Evolutionary conservation across 2,888 invertebrate genomes (phyloP).

Genomic region (Zaprionus obscuricornis): DNA sequence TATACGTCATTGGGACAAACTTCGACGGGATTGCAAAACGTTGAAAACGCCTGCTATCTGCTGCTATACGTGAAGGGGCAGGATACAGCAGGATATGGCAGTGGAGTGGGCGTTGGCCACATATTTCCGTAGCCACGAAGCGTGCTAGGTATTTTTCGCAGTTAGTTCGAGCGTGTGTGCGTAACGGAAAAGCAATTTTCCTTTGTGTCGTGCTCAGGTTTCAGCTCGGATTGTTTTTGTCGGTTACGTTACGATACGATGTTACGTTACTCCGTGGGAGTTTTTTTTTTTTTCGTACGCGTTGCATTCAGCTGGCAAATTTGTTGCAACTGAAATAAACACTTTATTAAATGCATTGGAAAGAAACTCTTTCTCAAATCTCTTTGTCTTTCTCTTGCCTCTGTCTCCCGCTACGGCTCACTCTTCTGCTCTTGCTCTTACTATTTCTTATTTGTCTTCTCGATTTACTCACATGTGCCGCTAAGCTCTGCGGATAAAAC

Average conservation of each 20-base stretch:
- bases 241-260: conserved; percentile 32
- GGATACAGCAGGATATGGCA: neutral
- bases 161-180: conserved; percentile 52
- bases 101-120: conserved; percentile 56
- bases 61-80: conserved; percentile 8
- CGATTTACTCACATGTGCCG: conserved; percentile 39
- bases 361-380: no score
- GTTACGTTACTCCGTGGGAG: conserved; percentile 38
- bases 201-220: conserved; percentile 78
- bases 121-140: conserved; percentile 72
- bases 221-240: conserved; percentile 67
- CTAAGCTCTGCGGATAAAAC: conserved; percentile 44
- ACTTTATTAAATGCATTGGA: conserved; percentile 81
- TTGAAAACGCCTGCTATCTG: conserved; percentile 22
- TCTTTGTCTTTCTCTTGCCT: neutral
- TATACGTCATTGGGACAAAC: conserved; percentile 65
- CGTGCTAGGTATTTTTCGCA: conserved; percentile 69
- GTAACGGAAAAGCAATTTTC: conserved; percentile 77
- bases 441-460: conserved; percentile 37
- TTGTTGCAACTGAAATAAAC: conserved; percentile 77
- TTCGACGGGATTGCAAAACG: conserved; percentile 60
- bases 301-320: conserved; percentile 72
- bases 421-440: neutral
- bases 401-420: neutral
- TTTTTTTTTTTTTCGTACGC: conserved; percentile 29